Conservation (phyloP, 2,888 invertebrate genomes). For the Thyatira batis region DNA sequence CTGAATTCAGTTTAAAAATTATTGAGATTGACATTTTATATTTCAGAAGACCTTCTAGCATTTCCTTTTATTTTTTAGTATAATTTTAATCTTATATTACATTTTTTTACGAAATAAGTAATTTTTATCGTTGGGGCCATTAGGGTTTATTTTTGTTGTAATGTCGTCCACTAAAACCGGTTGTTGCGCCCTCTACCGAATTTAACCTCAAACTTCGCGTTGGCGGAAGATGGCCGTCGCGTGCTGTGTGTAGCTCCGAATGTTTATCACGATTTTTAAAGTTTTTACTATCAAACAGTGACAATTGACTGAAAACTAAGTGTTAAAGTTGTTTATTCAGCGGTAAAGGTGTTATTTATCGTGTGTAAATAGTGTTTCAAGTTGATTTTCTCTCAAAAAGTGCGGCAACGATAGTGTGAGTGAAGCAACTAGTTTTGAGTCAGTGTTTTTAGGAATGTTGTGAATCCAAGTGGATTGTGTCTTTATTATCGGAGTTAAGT, state of each 20-base stretch:
- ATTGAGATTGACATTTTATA: too few relatives aligned
- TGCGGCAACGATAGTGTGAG: conserved; percentile 62
- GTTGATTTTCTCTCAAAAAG: conserved; percentile 68
- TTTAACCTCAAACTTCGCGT: conserved; percentile 63
- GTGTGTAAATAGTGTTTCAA: conserved; percentile 47
- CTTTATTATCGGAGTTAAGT: conserved; percentile 54
- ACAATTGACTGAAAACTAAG: conserved; percentile 46
- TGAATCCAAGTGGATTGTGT: conserved; percentile 75
- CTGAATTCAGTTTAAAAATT: too few relatives aligned
- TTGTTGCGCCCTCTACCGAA: conserved; percentile 59
- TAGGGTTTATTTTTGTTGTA: neutral
- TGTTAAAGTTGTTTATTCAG: conserved; percentile 44
- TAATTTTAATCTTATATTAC: too few relatives aligned
- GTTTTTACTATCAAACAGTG: conserved; percentile 60
- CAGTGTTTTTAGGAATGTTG: conserved; percentile 77
- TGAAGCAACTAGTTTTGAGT: conserved; percentile 71
- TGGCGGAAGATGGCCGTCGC: conserved; percentile 81
- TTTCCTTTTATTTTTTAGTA: too few relatives aligned
- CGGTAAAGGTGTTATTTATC: conserved; percentile 36
- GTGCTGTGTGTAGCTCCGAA: conserved; percentile 73
- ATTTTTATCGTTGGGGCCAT: neutral
- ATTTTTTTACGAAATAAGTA: too few relatives aligned
- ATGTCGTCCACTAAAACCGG: neutral
- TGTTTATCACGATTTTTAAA: conserved; percentile 71
- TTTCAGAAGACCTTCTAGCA: too few relatives aligned